Base-by-base conservation (phyloP, 92 coral and sea anemone species). In the Porites lobata region DNA sequence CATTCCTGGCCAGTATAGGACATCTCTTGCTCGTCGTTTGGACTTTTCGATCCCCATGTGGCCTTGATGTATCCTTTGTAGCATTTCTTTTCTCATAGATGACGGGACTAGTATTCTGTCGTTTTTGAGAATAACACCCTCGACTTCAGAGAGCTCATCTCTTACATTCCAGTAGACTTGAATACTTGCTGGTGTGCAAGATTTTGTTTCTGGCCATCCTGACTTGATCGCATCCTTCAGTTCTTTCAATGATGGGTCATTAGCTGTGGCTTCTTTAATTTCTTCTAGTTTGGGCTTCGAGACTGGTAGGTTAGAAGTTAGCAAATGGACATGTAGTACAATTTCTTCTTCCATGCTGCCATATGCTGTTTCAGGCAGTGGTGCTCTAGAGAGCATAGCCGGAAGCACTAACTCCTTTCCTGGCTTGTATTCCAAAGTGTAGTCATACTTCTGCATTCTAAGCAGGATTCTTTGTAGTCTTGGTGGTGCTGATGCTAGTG, bases 71-170 rank as follows among this genome's bases (percentile, higher is more conserved):
- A n/a, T n/a, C n/a, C n/a, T n/a, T n/a, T n/a, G n/a, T n/a, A n/a
- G n/a, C n/a, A n/a, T n/a, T n/a, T n/a, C n/a, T n/a, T n/a, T n/a
- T n/a, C n/a, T n/a, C n/a, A n/a, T n/a, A n/a, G n/a, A n/a, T n/a
- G n/a, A n/a, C n/a, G n/a, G n/a, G n/a, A n/a, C n/a, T n/a, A 90
- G 13, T 24, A 90, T 90, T 84, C 81, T 87, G 59, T 92, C 95
- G 65, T 77, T 71, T 63, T 90, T 92, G 63, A 94, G 85, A 21
- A 94, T 56, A 50, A 94, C 20, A 59, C 92, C 95, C 54, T 94
- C 79, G 6, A 81, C 88, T 86, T 90, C 94, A 10, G 93, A 91
- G 14, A 91, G 82, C 88, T 92, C 98, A 64, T 94, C 98, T 82
- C 88, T 79, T 15, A 78, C 65, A 75, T 92, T 92, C 94, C 94